Conservation (phyloP, 2,113 vertebrate genomes). For the Tautogolabrus adspersus region DNA sequence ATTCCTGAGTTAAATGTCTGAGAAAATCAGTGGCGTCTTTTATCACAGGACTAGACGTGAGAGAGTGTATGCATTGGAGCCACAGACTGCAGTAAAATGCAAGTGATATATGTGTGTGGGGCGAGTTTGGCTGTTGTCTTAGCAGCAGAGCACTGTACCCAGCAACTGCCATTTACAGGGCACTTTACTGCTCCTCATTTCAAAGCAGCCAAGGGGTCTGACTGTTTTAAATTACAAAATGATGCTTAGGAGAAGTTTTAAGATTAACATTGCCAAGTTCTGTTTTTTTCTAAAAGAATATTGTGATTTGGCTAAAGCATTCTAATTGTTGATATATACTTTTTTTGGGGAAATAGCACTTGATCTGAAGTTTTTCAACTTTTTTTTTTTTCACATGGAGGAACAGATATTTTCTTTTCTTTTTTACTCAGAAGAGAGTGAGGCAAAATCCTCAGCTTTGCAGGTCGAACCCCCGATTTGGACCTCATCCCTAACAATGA, state of each 20-base stretch:
- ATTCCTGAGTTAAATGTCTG: conserved; percentile 35
- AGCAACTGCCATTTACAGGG: conserved; percentile 67
- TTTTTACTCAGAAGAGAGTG: conserved; percentile 10
- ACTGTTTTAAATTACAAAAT: conserved; percentile 8
- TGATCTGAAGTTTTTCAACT: not conserved
- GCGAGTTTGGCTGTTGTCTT: conserved; percentile 78
- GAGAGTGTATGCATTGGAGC: conserved; percentile 1
- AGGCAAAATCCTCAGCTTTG: conserved; percentile 44
- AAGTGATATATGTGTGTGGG: conserved; percentile 69
- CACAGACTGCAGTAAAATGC: conserved; percentile 29
- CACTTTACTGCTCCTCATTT: conserved; percentile 42
- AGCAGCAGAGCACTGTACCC: conserved; percentile 84
- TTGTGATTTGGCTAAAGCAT: not conserved
- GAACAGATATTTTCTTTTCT: not conserved
- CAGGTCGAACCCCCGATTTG: conserved; percentile 68
- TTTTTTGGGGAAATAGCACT: not conserved
- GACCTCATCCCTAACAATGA: conserved; percentile 65
- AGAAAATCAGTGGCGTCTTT: conserved; percentile 24
- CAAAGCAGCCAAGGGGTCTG: conserved; percentile 12
- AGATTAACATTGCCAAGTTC: conserved; percentile 6
- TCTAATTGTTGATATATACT: not conserved
- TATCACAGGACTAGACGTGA: conserved; percentile 2
- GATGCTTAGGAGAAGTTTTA: conserved; percentile 10
- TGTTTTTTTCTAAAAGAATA: not conserved
- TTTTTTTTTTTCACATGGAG: not conserved